phyloP scores from a whole-genome alignment of 2,888 invertebrate genomes.

The Pyrochroa serraticornis region DNA sequence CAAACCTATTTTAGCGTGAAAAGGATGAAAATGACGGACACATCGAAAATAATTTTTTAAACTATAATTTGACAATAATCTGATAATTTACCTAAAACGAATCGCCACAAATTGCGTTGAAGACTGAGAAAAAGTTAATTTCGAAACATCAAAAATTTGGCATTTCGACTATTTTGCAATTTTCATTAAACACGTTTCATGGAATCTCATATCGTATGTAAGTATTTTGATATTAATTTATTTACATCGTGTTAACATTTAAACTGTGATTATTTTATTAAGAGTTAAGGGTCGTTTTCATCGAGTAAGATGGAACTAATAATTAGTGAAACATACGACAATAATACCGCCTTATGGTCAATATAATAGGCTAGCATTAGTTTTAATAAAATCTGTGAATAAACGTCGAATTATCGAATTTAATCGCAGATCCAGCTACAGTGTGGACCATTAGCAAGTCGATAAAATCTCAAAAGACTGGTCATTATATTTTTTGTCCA shows the following conservation, averaged over 20 bases:
- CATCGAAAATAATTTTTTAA: no score
- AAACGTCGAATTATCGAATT: constrained; percentile 5
- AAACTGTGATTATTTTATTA: constrained; percentile 14
- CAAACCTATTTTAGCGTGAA: no score
- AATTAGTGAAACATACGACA: constrained; percentile 52
- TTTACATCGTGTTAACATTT: constrained; percentile 6
- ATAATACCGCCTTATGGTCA: constrained; percentile 50
- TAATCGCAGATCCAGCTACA: neutral
- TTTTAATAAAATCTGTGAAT: constrained; percentile 1
- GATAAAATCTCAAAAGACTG: constrained; percentile 27
- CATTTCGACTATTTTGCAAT: no score
- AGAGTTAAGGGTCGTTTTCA: constrained; percentile 18
- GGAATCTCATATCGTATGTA: constrained; percentile 7
- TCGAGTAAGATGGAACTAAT: constrained; percentile 22
- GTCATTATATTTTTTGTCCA: constrained; percentile 30
- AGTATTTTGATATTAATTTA: constrained; percentile 8
- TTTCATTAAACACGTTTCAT: neutral
- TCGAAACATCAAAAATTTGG: no score
- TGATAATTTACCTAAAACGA: no score
- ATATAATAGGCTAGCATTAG: constrained; percentile 29
- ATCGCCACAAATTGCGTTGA: no score
- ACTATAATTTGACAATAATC: no score
- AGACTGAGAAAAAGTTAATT: no score
- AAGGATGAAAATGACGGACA: no score
- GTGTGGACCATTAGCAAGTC: constrained; percentile 21